Base-by-base conservation (phyloP, 2,888 invertebrate genomes). In the Acanthopleura granulata region DNA sequence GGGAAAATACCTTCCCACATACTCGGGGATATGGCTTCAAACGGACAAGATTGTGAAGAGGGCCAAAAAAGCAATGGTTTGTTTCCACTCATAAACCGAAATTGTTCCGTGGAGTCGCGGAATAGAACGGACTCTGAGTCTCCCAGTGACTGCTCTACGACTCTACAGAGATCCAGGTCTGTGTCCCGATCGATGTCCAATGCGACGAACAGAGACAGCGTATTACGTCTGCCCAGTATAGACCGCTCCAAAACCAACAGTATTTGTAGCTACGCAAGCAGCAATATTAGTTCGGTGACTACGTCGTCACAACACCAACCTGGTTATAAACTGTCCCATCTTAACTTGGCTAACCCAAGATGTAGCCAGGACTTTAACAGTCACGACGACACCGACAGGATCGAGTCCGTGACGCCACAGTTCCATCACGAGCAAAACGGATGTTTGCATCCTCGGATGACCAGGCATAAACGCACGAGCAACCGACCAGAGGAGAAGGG, bases 231-330 rank as follows among this genome's bases (percentile, higher is more conserved):
- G 22, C 57, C 57, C 57, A 12, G 6, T 12, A 57, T 57, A 6
- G 57, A 57, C 57, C 57, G 57, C 18, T 57, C 57, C 12, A 57
- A 57, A 22, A 57, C 57, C n/a, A 57, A 57, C 57, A 57, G 57
- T 57, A 57, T 57, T 57, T 57, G 57, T 22, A 57, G 57, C 57
- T 57, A 57, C 22, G 57, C 57, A 4, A 57, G 57, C 22, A 57
- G 57, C 57, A 57, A 57, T 57, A 57, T 57, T 22, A 57, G n/a
- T 6, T 57, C 57, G 3, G 57, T 57, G 57, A 40, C 40, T 6
- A 40, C 40, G 40, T 57, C 57, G 22, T 57, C 57, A 18, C 18
- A 12, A 1, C 18, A 57, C 12, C 18, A 57, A n/a, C n/a, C 22
- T 6, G 18, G 57, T 57, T 40, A 6, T 40, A 57, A 57, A 57